Evolutionary conservation across 2,113 vertebrate species (phyloP).

Genomic region (Spea multiplicata): DNA sequence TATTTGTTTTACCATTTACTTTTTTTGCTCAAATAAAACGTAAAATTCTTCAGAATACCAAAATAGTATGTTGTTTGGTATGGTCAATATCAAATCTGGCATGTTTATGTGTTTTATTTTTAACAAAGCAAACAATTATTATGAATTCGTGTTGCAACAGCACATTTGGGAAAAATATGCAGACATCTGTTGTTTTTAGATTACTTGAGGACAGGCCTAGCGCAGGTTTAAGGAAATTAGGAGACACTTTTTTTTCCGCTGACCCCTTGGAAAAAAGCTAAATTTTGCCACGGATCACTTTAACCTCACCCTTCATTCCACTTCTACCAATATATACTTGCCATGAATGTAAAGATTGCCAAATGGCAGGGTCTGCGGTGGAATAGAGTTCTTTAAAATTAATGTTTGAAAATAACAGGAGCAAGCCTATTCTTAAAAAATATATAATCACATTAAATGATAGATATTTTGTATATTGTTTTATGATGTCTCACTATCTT

Average conservation of each 20-base stretch:
- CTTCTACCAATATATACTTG: conserved; percentile 6
- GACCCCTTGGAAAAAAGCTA: conserved; percentile 17
- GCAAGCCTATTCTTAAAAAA: too few relatives aligned
- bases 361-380: conserved; percentile 1
- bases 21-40: background rate
- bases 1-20: background rate
- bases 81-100: conserved; percentile 2
- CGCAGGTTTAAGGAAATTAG: background rate
- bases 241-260: conserved; percentile 10
- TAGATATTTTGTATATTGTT: too few relatives aligned
- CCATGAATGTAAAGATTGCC: conserved; percentile 17
- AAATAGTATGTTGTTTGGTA: conserved; percentile 13
- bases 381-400: background rate
- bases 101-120: conserved; percentile 22
- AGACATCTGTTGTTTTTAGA: conserved; percentile 17
- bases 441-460: background rate
- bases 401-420: background rate
- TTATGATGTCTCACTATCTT: too few relatives aligned
- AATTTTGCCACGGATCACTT: background rate
- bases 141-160: background rate
- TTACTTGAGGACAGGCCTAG: conserved; percentile 41
- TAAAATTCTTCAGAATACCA: background rate
- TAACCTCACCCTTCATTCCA: conserved; percentile 8
- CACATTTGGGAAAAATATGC: conserved; percentile 6
- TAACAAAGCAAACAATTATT: conserved; percentile 33